Conservation (phyloP, 2,888 invertebrate genomes). For the Electrophaes corylata region DNA sequence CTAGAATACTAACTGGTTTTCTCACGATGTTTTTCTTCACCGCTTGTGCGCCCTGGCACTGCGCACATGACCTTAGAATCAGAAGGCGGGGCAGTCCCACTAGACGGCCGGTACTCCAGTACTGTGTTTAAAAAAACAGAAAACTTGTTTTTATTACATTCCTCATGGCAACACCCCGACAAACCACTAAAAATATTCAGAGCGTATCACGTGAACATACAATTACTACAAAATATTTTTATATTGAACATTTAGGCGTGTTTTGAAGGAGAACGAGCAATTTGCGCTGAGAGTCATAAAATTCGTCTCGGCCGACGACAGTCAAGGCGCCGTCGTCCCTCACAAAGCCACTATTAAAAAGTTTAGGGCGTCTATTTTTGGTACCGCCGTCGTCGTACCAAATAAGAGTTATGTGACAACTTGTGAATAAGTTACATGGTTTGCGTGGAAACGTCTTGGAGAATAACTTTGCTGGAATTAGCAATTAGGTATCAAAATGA, state of each 20-base stretch:
- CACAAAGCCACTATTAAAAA: slow-evolving; percentile 74
- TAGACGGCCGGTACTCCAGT: too few species aligned
- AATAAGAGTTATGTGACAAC: slow-evolving; percentile 68
- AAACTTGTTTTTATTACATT: not conserved
- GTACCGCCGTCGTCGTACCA: slow-evolving; percentile 52
- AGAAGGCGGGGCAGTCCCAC: too few species aligned
- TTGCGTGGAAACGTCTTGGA: slow-evolving; percentile 42
- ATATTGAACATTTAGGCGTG: slow-evolving; percentile 41
- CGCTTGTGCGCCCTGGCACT: too few species aligned
- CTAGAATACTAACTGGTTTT: too few species aligned
- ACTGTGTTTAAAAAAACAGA: not conserved
- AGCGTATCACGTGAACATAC: slow-evolving; percentile 16
- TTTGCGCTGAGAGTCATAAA: slow-evolving; percentile 77
- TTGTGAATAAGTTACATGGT: slow-evolving; percentile 55
- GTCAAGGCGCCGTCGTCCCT: slow-evolving; percentile 65
- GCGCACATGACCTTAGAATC: too few species aligned
- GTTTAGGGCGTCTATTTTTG: slow-evolving; percentile 77
- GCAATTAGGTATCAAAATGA: slow-evolving; percentile 19
- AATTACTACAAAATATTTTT: slow-evolving; percentile 26
- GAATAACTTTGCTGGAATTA: slow-evolving; percentile 22
- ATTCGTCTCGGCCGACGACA: slow-evolving; percentile 63
- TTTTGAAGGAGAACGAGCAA: slow-evolving; percentile 71
- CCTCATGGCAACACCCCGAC: not conserved
- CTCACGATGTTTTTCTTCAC: too few species aligned
- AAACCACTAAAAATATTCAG: not conserved